Percentiles rank a stretch among this genome's conserved stretches.
Evolutionary conservation across 2,888 invertebrate genomes (phyloP).

Genomic region (Tolmerus cingulatus): DNA sequence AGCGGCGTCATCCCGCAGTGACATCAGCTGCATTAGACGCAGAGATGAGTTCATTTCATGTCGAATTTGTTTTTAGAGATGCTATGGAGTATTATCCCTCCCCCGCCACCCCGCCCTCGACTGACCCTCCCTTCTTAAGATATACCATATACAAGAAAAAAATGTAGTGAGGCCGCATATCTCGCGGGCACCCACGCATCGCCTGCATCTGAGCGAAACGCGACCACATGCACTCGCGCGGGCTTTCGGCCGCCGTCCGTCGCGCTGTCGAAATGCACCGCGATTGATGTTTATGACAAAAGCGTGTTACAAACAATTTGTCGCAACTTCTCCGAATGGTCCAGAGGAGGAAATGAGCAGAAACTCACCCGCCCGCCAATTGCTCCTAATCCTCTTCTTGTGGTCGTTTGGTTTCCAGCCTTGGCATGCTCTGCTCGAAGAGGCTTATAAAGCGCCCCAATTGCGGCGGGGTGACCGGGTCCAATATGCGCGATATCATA

Average conservation of each 20-base stretch:
- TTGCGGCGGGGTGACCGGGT: background rate
- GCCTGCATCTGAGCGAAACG: background rate
- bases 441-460: background rate
- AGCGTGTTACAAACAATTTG: slow-evolving; percentile 30
- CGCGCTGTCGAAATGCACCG: slow-evolving; percentile 16
- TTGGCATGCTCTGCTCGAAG: background rate
- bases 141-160: background rate
- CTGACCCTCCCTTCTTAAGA: background rate
- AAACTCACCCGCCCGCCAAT: slow-evolving; percentile 25
- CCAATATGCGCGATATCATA: slow-evolving; percentile 31
- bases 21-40: slow-evolving; percentile 28
- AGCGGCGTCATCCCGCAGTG: slow-evolving; percentile 29
- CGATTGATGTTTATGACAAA: slow-evolving; percentile 19
- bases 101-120: background rate
- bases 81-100: background rate
- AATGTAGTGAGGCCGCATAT: background rate
- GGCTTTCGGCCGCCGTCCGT: background rate
- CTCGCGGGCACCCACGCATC: slow-evolving; percentile 22
- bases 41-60: slow-evolving; percentile 23
- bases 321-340: background rate
- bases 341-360: slow-evolving; percentile 19
- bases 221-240: background rate
- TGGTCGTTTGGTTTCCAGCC: background rate
- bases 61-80: slow-evolving; percentile 13
- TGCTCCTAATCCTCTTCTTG: slow-evolving; percentile 10